phyloP scores from a whole-genome alignment of 2,113 vertebrate genomes.

The Pavo muticus region DNA sequence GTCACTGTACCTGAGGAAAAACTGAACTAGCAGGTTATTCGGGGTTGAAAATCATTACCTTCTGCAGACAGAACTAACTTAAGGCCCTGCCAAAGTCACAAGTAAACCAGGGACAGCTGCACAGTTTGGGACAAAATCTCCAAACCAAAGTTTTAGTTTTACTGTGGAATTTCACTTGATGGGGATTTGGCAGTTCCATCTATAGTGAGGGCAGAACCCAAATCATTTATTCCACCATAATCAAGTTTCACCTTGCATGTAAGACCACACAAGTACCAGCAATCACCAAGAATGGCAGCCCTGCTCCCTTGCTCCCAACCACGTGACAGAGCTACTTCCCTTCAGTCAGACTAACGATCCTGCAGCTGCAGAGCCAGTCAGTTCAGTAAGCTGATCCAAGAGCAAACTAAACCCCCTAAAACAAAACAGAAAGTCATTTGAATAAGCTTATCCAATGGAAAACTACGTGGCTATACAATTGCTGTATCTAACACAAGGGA shows the following conservation, averaged over 20 bases:
- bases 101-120: neutral
- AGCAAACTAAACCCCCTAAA: neutral
- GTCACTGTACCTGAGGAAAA: neutral
- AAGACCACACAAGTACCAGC: neutral
- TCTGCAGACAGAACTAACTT: neutral
- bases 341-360: neutral
- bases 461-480: neutral
- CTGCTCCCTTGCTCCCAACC: neutral
- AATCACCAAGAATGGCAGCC: neutral
- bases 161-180: neutral
- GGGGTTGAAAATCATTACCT: neutral
- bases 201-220: neutral
- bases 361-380: neutral
- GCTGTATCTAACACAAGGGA: neutral
- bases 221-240: neutral
- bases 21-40: neutral
- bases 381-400: neutral
- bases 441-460: slow-evolving; percentile 22
- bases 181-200: neutral
- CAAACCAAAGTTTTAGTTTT: neutral
- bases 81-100: neutral
- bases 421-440: slow-evolving; percentile 7
- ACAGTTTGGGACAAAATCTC: neutral
- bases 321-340: neutral
- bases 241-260: neutral